phyloP scores from a whole-genome alignment of 2,888 invertebrate species.

The Drosophila macrospina region DNA sequence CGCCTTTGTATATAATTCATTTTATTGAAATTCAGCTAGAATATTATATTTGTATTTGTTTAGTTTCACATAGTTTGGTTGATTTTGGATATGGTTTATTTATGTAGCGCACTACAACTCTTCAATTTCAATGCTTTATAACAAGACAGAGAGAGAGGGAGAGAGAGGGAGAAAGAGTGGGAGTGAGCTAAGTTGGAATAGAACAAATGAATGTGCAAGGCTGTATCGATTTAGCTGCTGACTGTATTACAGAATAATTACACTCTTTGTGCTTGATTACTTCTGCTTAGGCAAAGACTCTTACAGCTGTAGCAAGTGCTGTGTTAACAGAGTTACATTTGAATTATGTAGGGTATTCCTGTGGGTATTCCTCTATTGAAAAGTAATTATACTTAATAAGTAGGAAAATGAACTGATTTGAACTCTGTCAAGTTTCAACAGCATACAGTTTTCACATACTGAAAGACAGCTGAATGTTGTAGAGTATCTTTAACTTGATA shows the following conservation, averaged over 20 bases:
- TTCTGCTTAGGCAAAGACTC: not conserved
- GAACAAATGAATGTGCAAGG: not conserved
- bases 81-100: not conserved
- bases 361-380: too few species aligned
- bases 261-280: too few species aligned
- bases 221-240: not conserved
- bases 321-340: too few species aligned
- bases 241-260: not conserved
- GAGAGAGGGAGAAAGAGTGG: too few species aligned
- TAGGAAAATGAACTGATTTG: too few species aligned
- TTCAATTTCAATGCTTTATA: too few species aligned
- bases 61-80: not conserved
- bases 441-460: not conserved
- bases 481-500: too few species aligned
- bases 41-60: constrained; percentile 2
- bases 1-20: constrained; percentile 1
- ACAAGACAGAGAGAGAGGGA: too few species aligned
- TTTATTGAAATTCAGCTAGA: constrained; percentile 24
- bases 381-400: too few species aligned
- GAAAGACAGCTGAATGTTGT: not conserved
- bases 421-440: too few species aligned
- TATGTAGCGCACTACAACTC: not conserved
- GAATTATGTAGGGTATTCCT: too few species aligned
- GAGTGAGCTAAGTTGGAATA: not conserved
- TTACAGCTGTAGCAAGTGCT: not conserved